Conservation (phyloP, 2,113 vertebrate genomes). For the Todiramphus chloris region DNA sequence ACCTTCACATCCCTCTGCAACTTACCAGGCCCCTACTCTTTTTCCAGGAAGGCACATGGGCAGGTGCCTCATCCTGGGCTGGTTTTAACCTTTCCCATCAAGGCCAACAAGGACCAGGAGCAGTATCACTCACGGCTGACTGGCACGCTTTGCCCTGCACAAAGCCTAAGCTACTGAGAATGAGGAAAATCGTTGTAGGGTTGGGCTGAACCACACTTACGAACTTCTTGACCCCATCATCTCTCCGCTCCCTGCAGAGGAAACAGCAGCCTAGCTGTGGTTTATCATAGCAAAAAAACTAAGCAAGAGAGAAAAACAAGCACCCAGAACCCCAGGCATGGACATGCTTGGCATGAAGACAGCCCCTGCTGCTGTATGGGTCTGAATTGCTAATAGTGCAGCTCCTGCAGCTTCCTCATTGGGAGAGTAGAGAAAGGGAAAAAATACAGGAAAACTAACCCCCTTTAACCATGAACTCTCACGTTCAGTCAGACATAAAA, state of each 20-base stretch:
- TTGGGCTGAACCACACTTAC: background rate
- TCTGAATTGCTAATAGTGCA: background rate
- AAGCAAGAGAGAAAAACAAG: background rate
- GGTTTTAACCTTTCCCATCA: background rate
- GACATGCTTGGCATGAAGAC: background rate
- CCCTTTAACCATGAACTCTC: slow-evolving; percentile 16
- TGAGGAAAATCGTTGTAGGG: background rate
- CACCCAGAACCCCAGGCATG: background rate
- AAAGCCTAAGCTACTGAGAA: background rate
- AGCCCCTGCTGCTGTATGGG: background rate
- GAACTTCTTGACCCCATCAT: background rate
- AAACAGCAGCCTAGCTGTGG: background rate
- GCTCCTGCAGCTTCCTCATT: background rate
- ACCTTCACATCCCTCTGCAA: background rate
- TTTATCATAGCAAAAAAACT: slow-evolving; percentile 13
- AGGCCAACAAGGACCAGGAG: background rate
- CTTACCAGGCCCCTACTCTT: background rate
- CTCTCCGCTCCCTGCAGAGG: background rate
- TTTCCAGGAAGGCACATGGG: background rate
- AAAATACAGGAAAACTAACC: background rate
- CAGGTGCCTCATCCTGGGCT: background rate
- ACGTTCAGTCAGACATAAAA: slow-evolving; percentile 39
- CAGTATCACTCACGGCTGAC: background rate
- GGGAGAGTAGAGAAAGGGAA: background rate
- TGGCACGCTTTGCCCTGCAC: background rate